These are phyloP conservation scores for Ctenodactylus gundi DNA, from an alignment of 2,113 vertebrate genomes.

Conservation along the genomic window DNA sequence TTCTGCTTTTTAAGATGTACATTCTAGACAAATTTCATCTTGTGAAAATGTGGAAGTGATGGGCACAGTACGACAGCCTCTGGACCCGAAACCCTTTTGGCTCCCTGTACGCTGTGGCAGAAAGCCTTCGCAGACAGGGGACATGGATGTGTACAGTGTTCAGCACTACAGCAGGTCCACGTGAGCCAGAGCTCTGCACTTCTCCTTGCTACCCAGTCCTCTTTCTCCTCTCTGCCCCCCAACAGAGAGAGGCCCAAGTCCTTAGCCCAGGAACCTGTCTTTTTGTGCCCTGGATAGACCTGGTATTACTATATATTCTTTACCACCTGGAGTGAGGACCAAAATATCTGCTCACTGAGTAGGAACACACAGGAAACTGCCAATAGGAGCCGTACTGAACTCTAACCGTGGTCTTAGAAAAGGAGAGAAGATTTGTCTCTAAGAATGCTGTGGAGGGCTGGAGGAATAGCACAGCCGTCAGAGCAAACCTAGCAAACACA, in stretches of 20 bases:
- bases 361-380: not conserved
- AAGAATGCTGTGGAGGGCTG: not conserved
- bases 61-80: not conserved
- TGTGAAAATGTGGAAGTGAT: not conserved
- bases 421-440: not conserved
- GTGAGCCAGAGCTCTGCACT: not conserved
- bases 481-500: no score
- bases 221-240: not conserved
- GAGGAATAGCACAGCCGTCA: no score
- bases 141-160: not conserved
- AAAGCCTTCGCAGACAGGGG: not conserved
- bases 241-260: not conserved
- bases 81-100: not conserved
- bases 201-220: not conserved
- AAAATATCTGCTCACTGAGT: constrained; percentile 2
- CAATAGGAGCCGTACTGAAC: not conserved
- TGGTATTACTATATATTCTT: not conserved
- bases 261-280: not conserved
- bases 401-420: not conserved
- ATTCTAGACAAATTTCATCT: constrained; percentile 18
- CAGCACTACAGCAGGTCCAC: not conserved
- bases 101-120: not conserved
- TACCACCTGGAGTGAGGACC: not conserved
- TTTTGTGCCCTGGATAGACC: not conserved
- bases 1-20: not conserved